These are phyloP conservation scores for Melangyna quadrimaculata DNA, from an alignment of 2,888 invertebrate genomes.

Conservation along the genomic window DNA sequence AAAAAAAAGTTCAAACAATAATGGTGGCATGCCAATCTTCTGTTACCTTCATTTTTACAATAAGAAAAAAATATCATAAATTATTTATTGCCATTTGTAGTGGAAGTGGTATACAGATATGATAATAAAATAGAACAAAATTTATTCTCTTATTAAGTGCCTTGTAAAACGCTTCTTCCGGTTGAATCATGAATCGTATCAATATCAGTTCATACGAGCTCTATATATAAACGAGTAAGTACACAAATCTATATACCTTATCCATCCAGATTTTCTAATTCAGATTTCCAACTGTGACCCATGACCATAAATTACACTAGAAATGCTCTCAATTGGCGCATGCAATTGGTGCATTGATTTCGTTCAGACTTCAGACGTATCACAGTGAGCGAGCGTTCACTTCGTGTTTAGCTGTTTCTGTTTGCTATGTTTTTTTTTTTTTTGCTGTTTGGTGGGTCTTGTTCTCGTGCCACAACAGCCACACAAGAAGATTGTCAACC, in stretches of 20 bases:
- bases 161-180: slow-evolving; percentile 24
- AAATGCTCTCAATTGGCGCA: slow-evolving; percentile 68
- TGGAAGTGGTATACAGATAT: too few species aligned
- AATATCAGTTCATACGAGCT: slow-evolving; percentile 21
- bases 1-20: too few species aligned
- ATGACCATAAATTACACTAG: slow-evolving; percentile 62
- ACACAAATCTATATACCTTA: not conserved
- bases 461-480: slow-evolving; percentile 66
- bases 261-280: slow-evolving; percentile 43
- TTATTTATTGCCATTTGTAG: too few species aligned
- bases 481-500: slow-evolving; percentile 71
- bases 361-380: not conserved
- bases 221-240: too few species aligned
- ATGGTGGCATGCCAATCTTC: too few species aligned
- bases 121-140: not conserved
- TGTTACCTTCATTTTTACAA: too few species aligned
- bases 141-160: not conserved
- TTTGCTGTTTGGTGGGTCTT: slow-evolving; percentile 62
- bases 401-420: slow-evolving; percentile 55
- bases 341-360: slow-evolving; percentile 68
- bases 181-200: slow-evolving; percentile 17
- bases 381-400: slow-evolving; percentile 12
- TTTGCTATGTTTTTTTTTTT: slow-evolving; percentile 31
- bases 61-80: too few species aligned
- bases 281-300: slow-evolving; percentile 54